Conservation (phyloP, 2,113 vertebrate species). For the Candoia aspera region DNA sequence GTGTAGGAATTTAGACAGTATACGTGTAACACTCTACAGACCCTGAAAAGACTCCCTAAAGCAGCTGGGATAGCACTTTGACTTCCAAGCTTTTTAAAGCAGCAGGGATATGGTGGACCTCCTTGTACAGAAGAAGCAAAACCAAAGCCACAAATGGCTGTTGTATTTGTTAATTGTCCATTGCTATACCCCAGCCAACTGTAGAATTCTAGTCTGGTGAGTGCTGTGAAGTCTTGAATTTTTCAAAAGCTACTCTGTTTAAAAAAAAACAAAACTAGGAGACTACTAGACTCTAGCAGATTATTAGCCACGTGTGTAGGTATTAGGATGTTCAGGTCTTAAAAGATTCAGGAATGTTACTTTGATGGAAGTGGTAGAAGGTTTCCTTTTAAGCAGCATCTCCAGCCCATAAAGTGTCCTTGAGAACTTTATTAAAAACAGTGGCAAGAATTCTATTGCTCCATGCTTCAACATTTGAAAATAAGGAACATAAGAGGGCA, state of each 20-base stretch:
- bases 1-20: too few species aligned
- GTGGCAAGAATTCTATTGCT: background rate
- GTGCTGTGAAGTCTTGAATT: background rate
- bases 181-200: background rate
- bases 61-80: background rate
- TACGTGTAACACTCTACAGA: background rate
- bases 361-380: background rate
- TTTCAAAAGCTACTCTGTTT: background rate
- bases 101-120: too few species aligned
- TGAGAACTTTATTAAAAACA: background rate
- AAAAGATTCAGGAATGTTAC: background rate
- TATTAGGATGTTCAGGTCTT: background rate
- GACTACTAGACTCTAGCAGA: background rate
- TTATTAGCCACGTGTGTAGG: background rate
- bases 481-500: background rate
- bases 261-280: background rate
- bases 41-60: background rate
- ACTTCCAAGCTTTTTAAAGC: too few species aligned
- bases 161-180: background rate
- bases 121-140: too few species aligned
- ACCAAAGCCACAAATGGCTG: background rate
- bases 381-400: background rate
- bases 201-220: background rate
- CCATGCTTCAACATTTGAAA: background rate
- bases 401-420: background rate